Evolutionary conservation across 2,888 invertebrate species (phyloP).

Genomic region (Allolobophora icterica): DNA sequence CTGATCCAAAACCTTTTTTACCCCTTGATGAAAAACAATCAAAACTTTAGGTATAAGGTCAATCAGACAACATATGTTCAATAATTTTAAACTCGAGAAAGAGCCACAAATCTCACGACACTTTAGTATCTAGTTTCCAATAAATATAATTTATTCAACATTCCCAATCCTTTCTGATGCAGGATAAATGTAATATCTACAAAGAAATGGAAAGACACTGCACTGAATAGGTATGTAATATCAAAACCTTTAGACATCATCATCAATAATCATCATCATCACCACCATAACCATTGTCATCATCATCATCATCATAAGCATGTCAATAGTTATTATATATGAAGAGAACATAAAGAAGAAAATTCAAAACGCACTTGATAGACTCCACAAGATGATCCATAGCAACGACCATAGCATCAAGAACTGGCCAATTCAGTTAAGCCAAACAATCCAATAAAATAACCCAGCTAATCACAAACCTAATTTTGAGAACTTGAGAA

Average conservation of each 20-base stretch:
- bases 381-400: conserved; percentile 63
- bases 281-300: too few relatives aligned
- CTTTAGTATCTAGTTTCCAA: neutral
- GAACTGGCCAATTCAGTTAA: conserved; percentile 51
- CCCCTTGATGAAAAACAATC: conserved; percentile 54
- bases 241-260: too few relatives aligned
- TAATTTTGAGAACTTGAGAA: too few relatives aligned
- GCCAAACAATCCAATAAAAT: neutral
- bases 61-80: neutral
- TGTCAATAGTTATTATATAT: neutral
- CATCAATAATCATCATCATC: too few relatives aligned
- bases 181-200: neutral
- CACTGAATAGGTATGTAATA: neutral
- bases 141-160: neutral
- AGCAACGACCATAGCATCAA: conserved; percentile 66
- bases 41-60: neutral
- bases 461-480: too few relatives aligned
- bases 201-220: neutral
- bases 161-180: neutral
- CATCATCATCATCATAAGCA: neutral
- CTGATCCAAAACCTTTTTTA: conserved; percentile 63
- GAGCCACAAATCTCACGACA: neutral
- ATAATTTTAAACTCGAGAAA: neutral
- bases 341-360: neutral
- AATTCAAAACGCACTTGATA: conserved; percentile 67